phyloP scores from a whole-genome alignment of 2,113 vertebrate species.

The Coregonus clupeaformis region DNA sequence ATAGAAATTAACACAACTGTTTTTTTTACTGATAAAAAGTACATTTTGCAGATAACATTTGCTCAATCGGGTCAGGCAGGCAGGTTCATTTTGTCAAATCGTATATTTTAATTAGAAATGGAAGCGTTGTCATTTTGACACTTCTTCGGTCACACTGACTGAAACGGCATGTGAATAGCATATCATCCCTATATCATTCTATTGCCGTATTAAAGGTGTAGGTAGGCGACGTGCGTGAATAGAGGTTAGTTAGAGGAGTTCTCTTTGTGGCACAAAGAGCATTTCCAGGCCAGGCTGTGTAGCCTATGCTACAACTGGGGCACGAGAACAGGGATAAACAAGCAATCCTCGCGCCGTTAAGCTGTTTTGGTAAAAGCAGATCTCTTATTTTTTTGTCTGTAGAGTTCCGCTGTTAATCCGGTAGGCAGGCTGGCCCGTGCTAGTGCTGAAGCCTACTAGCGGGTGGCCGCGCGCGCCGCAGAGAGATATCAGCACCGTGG shows the following conservation, averaged over 20 bases:
- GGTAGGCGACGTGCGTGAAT: background rate
- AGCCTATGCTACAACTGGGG: background rate
- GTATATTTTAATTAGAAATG: too few species aligned
- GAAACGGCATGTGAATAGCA: too few species aligned
- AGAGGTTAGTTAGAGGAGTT: background rate
- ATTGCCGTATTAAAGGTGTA: background rate
- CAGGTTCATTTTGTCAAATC: too few species aligned
- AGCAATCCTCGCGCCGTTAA: slow-evolving; percentile 24
- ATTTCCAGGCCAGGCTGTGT: too few species aligned
- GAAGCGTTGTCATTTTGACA: too few species aligned
- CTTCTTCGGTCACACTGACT: too few species aligned
- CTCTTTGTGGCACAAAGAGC: background rate
- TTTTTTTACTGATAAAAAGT: too few species aligned
- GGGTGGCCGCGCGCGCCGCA: background rate
- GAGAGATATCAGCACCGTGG: slow-evolving; percentile 70
- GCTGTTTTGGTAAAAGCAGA: slow-evolving; percentile 46
- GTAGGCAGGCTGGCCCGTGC: slow-evolving; percentile 22
- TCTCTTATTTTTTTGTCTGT: slow-evolving; percentile 33
- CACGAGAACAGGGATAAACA: slow-evolving; percentile 28
- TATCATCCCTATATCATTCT: too few species aligned
- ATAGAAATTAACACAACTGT: too few species aligned
- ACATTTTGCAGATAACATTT: too few species aligned
- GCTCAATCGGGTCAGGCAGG: too few species aligned
- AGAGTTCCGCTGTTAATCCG: slow-evolving; percentile 53
- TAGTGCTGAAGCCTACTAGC: background rate